Percentiles rank a stretch among this genome's conserved stretches.
These are phyloP conservation scores for Champsocephalus esox DNA, from an alignment of 2,797 vertebrate species.

Conservation along the genomic window DNA sequence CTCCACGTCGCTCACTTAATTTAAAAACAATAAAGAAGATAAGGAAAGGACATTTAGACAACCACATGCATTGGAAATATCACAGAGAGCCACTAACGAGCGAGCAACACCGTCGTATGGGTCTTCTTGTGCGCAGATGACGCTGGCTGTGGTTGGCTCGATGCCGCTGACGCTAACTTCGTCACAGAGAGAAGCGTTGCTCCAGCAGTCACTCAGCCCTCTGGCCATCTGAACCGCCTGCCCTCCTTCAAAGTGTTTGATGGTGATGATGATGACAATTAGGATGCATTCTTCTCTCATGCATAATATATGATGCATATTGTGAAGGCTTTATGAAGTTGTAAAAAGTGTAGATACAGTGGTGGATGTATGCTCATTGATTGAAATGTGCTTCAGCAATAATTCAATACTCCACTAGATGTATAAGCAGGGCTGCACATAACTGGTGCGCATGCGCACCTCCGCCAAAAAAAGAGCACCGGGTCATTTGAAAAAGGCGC, in stretches of 20 bases:
- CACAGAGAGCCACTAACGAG: constrained; percentile 56
- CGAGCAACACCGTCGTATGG: constrained; percentile 65
- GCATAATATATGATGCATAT: background rate
- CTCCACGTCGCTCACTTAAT: constrained; percentile 15
- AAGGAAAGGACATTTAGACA: constrained; percentile 6
- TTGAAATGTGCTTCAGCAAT: background rate
- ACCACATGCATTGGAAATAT: constrained; percentile 32
- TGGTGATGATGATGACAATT: background rate
- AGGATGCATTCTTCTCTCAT: background rate
- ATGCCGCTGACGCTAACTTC: constrained; percentile 74
- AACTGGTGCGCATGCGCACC: too few species aligned
- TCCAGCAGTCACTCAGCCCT: constrained; percentile 49
- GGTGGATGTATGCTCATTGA: background rate
- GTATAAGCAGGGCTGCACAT: too few species aligned
- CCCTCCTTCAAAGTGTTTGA: constrained; percentile 28
- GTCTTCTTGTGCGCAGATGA: constrained; percentile 76
- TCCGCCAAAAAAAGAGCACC: too few species aligned
- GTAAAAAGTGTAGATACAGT: background rate
- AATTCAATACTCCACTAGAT: background rate
- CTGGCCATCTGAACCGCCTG: constrained; percentile 53
- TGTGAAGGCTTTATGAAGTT: background rate
- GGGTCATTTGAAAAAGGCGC: too few species aligned
- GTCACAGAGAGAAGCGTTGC: constrained; percentile 71
- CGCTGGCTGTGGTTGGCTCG: constrained; percentile 79
- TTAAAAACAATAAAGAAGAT: constrained; percentile 12